A percentile compares a stretch with the other conserved stretches of the same genome.
phyloP scores from a whole-genome alignment of 2,797 vertebrate genomes.

The Eleutherodactylus coqui region DNA sequence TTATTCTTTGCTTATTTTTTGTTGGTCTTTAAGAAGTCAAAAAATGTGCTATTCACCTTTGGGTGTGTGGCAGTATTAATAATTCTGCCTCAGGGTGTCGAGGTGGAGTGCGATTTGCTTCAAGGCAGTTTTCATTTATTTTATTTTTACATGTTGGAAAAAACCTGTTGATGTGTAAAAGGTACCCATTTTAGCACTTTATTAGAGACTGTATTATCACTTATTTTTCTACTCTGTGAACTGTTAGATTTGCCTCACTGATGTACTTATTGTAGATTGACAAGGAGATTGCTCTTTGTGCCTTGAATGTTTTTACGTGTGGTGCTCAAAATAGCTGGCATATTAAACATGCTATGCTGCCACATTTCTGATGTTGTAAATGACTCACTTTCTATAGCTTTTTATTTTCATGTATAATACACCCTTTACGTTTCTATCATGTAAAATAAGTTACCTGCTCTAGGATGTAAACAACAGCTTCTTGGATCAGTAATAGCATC shows the following conservation, averaged over 20 bases:
- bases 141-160: neutral
- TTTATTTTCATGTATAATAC: neutral
- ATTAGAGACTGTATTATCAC: neutral
- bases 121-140: neutral
- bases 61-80: no score
- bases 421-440: neutral
- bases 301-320: neutral
- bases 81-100: no score
- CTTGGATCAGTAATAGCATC: conserved; percentile 13
- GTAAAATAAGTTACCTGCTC: conserved; percentile 3
- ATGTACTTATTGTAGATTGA: neutral
- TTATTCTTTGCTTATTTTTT: no score
- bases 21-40: no score
- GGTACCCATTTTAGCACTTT: neutral
- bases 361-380: conserved; percentile 17
- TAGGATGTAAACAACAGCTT: neutral
- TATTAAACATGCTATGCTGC: neutral
- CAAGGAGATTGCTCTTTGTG: neutral
- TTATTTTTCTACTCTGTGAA: neutral
- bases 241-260: neutral
- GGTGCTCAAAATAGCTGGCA: neutral
- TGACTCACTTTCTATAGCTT: neutral
- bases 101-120: neutral
- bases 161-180: neutral
- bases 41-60: no score